These are phyloP conservation scores for Nipponia nippon DNA, from an alignment of 2,113 vertebrate species.

Conservation along the genomic window DNA sequence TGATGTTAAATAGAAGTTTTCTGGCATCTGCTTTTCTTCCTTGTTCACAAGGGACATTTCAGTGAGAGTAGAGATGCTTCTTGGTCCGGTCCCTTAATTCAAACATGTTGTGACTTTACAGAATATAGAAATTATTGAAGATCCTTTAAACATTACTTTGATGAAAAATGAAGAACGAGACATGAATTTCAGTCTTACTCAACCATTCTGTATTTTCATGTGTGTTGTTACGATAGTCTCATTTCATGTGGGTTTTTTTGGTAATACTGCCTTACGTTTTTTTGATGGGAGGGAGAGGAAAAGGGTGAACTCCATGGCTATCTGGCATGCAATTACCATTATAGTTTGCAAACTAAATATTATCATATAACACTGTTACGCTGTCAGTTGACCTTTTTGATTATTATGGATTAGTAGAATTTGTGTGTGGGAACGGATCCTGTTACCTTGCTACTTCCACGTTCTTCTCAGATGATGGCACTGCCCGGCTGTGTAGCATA, in stretches of 20 bases:
- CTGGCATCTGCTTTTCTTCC: constrained; percentile 26
- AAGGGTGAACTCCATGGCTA: background rate
- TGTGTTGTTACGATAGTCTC: background rate
- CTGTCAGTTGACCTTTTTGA: background rate
- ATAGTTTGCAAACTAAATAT: background rate
- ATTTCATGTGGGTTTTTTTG: background rate
- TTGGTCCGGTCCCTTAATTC: background rate
- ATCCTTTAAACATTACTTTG: background rate
- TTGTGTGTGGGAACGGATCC: background rate
- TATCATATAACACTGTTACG: background rate
- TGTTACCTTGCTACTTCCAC: background rate
- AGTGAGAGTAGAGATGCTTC: background rate
- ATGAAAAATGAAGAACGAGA: background rate
- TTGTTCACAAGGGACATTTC: background rate
- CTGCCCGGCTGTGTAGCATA: background rate
- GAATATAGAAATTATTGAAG: background rate
- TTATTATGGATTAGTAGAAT: background rate
- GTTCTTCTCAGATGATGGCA: background rate
- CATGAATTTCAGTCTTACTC: background rate
- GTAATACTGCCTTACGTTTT: background rate
- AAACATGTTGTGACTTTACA: background rate
- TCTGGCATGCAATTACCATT: background rate
- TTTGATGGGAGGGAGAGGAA: background rate
- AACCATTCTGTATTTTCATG: background rate
- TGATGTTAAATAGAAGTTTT: constrained; percentile 36